Percentiles rank a stretch among this genome's conserved stretches.
These are phyloP conservation scores for Eciton burchellii DNA, from an alignment of 1,140 invertebrate genomes.

Conservation along the genomic window DNA sequence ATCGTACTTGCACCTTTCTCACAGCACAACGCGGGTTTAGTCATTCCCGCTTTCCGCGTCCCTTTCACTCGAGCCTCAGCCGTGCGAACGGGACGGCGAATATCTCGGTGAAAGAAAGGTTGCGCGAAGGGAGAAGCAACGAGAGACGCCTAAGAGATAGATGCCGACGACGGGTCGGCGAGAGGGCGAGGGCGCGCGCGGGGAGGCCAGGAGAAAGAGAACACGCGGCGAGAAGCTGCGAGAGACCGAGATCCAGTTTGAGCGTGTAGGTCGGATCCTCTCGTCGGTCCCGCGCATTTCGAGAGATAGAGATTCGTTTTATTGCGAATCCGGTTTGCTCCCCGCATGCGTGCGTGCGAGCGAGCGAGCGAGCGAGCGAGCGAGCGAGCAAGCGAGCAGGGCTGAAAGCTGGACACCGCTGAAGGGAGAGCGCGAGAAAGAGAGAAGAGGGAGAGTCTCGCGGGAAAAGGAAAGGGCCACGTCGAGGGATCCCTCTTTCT, in stretches of 20 bases:
- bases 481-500: conserved; percentile 67
- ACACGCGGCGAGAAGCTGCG: conserved; percentile 68
- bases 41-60: conserved; percentile 75
- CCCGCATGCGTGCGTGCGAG: conserved; percentile 61
- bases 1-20: conserved; percentile 79
- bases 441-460: conserved; percentile 54
- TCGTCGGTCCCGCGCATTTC: conserved; percentile 69
- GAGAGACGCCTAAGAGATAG: conserved; percentile 15
- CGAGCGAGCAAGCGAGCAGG: conserved; percentile 7
- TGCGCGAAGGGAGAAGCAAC: conserved; percentile 19
- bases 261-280: conserved; percentile 73
- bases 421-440: conserved; percentile 24
- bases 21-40: conserved; percentile 70
- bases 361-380: conserved; percentile 32
- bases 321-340: conserved; percentile 84
- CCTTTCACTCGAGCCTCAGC: conserved; percentile 74
- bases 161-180: background rate
- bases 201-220: conserved; percentile 67
- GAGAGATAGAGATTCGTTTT: conserved; percentile 75
- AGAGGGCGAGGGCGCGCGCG: conserved; percentile 1
- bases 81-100: conserved; percentile 28
- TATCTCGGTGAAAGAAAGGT: conserved; percentile 60
- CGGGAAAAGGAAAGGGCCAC: conserved; percentile 65
- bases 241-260: conserved; percentile 74
- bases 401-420: conserved; percentile 30